phyloP scores from a whole-genome alignment of 1,140 invertebrate species.

The Battus philenor region DNA sequence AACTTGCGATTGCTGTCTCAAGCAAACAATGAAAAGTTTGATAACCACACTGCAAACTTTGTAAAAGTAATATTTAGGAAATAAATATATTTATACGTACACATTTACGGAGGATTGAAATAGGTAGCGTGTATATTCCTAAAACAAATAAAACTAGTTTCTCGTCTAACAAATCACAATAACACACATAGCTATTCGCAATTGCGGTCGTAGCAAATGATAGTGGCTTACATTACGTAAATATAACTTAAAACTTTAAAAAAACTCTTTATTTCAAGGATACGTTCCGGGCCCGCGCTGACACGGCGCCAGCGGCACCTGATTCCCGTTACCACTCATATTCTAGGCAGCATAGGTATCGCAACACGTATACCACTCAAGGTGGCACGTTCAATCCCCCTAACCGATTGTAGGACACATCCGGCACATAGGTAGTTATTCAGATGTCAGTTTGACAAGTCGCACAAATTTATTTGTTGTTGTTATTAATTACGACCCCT shows the following conservation, averaged over 20 bases:
- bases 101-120: no score
- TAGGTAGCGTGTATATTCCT: no score
- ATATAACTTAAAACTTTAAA: conserved; percentile 51
- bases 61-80: no score
- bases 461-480: conserved; percentile 60
- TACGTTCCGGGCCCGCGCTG: conserved; percentile 68
- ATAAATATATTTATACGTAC: no score
- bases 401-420: conserved; percentile 74
- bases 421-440: conserved; percentile 68
- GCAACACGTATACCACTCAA: conserved; percentile 73
- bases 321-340: conserved; percentile 73
- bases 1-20: no score
- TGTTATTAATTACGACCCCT: no score
- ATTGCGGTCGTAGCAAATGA: conserved; percentile 51
- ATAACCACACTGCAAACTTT: no score
- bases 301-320: conserved; percentile 69
- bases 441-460: conserved; percentile 69
- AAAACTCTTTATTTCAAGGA: conserved; percentile 56
- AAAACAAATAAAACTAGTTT: conserved; percentile 10
- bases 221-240: conserved; percentile 70
- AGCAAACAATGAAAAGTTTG: no score
- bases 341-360: conserved; percentile 72
- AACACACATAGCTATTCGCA: conserved; percentile 46
- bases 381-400: conserved; percentile 71
- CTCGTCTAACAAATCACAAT: conserved; percentile 21